Conservation (phyloP, 2,888 invertebrate genomes). For the Diploptera punctata region DNA sequence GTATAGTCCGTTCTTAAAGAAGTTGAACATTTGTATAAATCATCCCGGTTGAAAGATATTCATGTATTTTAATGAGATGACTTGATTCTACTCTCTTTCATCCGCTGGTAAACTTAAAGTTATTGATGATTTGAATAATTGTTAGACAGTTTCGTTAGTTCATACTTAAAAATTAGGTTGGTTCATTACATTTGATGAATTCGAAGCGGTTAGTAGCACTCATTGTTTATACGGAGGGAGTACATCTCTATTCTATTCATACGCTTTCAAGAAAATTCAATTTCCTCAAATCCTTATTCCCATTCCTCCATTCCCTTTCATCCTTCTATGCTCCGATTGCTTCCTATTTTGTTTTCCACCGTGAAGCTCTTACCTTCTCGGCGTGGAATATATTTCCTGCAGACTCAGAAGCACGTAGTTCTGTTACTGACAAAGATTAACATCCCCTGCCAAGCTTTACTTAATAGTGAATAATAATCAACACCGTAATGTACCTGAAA, state of each 20-base stretch:
- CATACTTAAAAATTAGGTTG: no score
- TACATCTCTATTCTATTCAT: background rate
- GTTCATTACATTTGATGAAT: background rate
- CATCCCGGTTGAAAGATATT: no score
- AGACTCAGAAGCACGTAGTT: background rate
- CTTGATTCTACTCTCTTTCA: no score
- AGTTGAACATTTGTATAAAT: background rate
- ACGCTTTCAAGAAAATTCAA: conserved; percentile 24
- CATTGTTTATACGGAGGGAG: background rate
- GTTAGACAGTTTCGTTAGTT: no score
- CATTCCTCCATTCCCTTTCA: background rate
- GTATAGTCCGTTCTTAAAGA: background rate
- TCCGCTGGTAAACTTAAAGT: no score
- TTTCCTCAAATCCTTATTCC: conserved; percentile 10
- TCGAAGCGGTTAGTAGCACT: background rate
- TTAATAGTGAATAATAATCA: no score
- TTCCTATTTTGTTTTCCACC: conserved; percentile 20
- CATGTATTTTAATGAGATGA: no score
- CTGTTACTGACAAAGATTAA: no score
- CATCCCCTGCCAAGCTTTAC: no score
- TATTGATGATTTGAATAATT: no score
- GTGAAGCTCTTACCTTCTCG: background rate
- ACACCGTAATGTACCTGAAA: no score
- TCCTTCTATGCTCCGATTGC: conserved; percentile 1
- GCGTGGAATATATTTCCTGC: conserved; percentile 9